phyloP scores from a whole-genome alignment of 2,888 invertebrate genomes.

The Epistrophella euchroma region DNA sequence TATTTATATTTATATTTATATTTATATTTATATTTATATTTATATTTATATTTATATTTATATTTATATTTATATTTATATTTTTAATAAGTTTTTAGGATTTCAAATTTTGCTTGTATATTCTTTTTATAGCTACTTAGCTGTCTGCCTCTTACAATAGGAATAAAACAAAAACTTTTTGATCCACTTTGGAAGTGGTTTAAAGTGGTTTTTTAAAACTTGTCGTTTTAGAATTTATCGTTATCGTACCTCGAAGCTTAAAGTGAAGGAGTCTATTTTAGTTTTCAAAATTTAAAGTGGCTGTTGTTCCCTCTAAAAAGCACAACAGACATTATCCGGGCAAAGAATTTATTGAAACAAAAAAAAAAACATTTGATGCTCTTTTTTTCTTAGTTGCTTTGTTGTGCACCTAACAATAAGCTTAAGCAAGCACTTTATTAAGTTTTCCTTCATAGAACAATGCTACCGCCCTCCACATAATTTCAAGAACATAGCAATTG shows the following conservation, averaged over 20 bases:
- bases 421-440: constrained; percentile 6
- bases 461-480: background rate
- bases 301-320: background rate
- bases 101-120: no score
- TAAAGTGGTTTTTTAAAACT: background rate
- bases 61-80: no score
- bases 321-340: background rate
- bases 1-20: no score
- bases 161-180: no score
- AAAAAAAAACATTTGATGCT: background rate
- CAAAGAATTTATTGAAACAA: background rate
- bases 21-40: no score
- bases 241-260: background rate
- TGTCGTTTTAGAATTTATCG: background rate
- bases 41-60: no score
- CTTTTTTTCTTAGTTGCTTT: background rate
- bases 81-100: no score
- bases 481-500: background rate
- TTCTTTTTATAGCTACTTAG: no score
- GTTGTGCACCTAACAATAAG: background rate
- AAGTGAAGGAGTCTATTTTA: background rate
- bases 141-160: no score
- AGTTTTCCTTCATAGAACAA: background rate
- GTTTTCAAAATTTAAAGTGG: background rate
- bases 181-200: background rate